Base-by-base conservation (phyloP, 2,888 invertebrate genomes). In the Ecliptopera silaceata region DNA sequence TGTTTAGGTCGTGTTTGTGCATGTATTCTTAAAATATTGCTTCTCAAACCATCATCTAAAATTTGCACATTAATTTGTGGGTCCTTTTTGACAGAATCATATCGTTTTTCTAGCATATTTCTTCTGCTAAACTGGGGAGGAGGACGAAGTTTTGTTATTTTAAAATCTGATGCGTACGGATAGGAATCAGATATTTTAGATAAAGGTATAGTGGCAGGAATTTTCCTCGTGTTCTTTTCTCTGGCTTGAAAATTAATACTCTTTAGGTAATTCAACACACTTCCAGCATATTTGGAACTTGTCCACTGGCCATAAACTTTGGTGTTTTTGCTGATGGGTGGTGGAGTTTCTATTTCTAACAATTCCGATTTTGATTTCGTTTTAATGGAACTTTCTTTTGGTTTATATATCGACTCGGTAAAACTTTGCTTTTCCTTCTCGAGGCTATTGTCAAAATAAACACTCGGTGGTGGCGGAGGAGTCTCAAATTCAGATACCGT, bases 241-340 rank as follows among this genome's bases (percentile, higher is more conserved):
- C 66, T 79, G 5, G 74, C 70, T 36, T 80, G 71, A 42, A 75
- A 74, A 53, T 86, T 84, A 1, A 81, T 82, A 54, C 71, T 83
- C 75, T 87, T 88, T 0, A 91, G 64, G 65, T 87, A 87, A 72
- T 86, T 84, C 59, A 89, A 73, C 17, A 89, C 88, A 53, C 67
- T 84, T 1, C 81, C 81, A 10, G 86, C 86, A 68, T 84, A 88
- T 65, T 82, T 85, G 1, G 86, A 81, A 66, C 81, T 80, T 5
- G 83, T 82, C 87, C 87, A 87, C 61, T 88, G 86, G 2, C 86
- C 86, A 53, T 84, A 87, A 8, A 83, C 79, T 63, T 81, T 82
- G 8, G 66, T 65, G 59, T 80, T 74, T 49, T 71, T 72, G 20
- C 71, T 64, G 5, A 68, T 42, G 0, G 82, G 79, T 13, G 87